Conservation (phyloP, 2,113 vertebrate species). For the Crypturellus undulatus region DNA sequence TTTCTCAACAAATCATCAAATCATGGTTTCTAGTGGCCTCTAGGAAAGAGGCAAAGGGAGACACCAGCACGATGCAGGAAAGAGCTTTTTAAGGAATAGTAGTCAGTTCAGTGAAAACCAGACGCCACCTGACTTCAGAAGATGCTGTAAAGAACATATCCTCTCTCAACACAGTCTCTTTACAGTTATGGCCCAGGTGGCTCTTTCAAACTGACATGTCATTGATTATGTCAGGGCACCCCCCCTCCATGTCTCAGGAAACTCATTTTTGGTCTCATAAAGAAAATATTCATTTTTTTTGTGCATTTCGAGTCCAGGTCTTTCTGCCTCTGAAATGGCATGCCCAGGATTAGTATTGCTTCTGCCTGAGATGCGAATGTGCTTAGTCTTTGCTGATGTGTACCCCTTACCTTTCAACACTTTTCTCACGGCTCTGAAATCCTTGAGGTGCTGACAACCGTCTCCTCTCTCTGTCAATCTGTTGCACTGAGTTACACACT, state of each 20-base stretch:
- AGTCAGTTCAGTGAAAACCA: neutral
- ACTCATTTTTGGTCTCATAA: neutral
- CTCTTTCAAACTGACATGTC: neutral
- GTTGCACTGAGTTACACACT: neutral
- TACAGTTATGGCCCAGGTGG: accelerated
- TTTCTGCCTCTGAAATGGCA: neutral
- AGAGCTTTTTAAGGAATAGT: neutral
- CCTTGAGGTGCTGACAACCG: neutral
- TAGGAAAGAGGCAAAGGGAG: neutral
- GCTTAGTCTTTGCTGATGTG: neutral
- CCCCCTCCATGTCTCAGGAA: neutral
- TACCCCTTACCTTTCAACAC: neutral
- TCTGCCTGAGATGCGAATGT: neutral
- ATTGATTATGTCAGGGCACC: neutral
- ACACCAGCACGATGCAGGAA: neutral
- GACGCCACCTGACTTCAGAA: neutral
- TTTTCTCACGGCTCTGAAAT: neutral
- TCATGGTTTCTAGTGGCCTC: neutral
- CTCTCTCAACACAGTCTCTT: neutral
- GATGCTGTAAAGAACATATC: neutral
- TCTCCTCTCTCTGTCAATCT: neutral
- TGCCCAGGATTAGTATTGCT: neutral
- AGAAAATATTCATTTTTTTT: neutral
- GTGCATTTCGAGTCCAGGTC: neutral
- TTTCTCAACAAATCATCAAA: neutral